Evolutionary conservation across 2,113 vertebrate species (phyloP).

Genomic region (Pelecanus crispus): DNA sequence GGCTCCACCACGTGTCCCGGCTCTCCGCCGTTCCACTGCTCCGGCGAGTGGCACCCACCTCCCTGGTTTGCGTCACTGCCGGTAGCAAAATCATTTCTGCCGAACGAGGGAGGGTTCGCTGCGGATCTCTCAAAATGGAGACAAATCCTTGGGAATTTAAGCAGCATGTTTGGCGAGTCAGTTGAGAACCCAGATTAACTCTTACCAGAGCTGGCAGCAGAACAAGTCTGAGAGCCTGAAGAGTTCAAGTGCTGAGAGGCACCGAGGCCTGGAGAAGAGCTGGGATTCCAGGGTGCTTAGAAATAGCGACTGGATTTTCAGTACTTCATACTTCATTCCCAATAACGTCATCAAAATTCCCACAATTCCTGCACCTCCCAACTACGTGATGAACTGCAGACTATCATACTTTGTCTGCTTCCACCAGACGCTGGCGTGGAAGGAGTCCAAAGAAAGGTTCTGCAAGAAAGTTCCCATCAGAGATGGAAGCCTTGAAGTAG

Average conservation of each 20-base stretch:
- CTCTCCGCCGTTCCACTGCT: neutral
- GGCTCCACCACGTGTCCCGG: neutral
- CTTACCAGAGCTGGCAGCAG: neutral
- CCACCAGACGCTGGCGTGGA: neutral
- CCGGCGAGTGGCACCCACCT: fast-evolving
- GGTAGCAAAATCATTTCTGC: neutral
- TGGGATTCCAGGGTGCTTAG: neutral
- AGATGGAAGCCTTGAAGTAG: neutral
- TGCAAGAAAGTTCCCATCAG: neutral
- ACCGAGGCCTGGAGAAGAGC: neutral
- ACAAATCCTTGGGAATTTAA: neutral
- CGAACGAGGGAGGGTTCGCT: neutral
- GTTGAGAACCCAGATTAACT: neutral
- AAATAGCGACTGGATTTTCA: neutral
- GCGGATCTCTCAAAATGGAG: neutral
- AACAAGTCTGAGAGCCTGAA: neutral
- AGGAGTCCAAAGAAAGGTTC: neutral
- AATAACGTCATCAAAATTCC: neutral
- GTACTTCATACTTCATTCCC: neutral
- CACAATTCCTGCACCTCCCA: neutral
- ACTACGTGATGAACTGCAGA: neutral
- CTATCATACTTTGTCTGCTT: neutral
- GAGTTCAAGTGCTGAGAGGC: neutral
- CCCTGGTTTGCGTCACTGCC: neutral
- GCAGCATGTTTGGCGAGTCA: neutral